phyloP scores from a whole-genome alignment of 2,797 vertebrate genomes.

The Aldrovandia affinis region DNA sequence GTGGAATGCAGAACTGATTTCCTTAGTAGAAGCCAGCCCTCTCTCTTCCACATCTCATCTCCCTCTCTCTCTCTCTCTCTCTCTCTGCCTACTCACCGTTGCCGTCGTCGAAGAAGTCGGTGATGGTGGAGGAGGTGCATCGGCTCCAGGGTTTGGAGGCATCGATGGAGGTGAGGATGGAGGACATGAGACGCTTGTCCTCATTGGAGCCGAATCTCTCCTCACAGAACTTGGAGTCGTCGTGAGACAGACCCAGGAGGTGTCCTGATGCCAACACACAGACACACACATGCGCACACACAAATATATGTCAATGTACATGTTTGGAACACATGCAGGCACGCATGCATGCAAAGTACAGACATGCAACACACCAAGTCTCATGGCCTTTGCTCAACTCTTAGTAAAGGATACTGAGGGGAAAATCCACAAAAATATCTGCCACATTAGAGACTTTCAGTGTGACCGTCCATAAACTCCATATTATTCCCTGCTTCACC shows the following conservation, averaged over 20 bases:
- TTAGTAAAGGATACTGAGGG: not conserved
- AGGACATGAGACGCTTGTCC: conserved; percentile 97
- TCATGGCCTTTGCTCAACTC: not conserved
- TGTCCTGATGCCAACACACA: conserved; percentile 75
- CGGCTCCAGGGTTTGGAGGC: conserved; percentile 97
- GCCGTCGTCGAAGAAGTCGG: conserved; percentile 95
- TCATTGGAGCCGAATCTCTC: conserved; percentile 92
- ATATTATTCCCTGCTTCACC: not conserved
- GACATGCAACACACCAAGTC: not conserved
- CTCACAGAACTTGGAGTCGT: conserved; percentile 97
- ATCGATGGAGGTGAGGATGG: conserved; percentile 95
- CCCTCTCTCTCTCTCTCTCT: not conserved
- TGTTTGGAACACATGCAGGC: not conserved
- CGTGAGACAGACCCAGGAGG: conserved; percentile 94
- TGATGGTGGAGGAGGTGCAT: conserved; percentile 95
- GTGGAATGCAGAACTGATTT: conserved; percentile 16
- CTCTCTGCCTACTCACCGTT: conserved; percentile 77
- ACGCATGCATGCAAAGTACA: not conserved
- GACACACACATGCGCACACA: conserved; percentile 13
- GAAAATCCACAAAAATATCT: not conserved
- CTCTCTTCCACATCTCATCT: not conserved
- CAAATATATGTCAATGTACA: conserved; percentile 9
- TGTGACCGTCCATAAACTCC: not conserved
- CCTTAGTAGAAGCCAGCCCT: not conserved
- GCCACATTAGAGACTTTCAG: not conserved